Base-by-base conservation (phyloP, 2,888 invertebrate species). In the Melanargia galathea region DNA sequence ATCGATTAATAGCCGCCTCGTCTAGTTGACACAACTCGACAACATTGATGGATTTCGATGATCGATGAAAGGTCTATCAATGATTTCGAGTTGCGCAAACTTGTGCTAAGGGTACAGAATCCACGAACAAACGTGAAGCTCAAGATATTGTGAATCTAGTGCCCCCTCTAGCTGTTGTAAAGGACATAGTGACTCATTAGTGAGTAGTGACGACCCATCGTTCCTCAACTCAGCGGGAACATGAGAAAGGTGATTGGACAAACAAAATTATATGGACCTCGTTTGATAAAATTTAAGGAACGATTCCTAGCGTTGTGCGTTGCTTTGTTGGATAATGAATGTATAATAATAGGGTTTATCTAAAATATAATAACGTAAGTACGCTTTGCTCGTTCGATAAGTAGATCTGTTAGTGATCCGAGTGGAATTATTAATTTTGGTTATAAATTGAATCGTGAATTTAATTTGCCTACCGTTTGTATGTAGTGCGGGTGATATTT, bases 161-260 rank as follows among this genome's bases (percentile, higher is more conserved):
- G 74, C 79, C 77, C 79, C 75, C 72, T 49, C 48, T 77, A 77
- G 75, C 40, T 64, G 52, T 61, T 58, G 30, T 62, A 52, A 57
- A 62, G 22, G 18, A 40, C 45, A 48, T 55, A 54, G 48, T 56
- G 20, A 66, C 75, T 73, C 30, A 30, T 30, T 30, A 30, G 30
- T 30, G 30, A 30, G 8, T 8, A 73, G 70, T 75, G 76, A 45
- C 56, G 61, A 48, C 58, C 56, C 54, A 35, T 82, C 82, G 48
- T 35, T 46, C 58, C 48, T 35, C 80, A 77, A 74, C 60, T 48
- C 67, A 66, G 65, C 70, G 72, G 75, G 77, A 83, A 85, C 89
- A 88, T 90, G 90, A 89, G 87, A 84, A 48, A 83, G 91, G 91
- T 84, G 91, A 90, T 90, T 69, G 78, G 80, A 86, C 78, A 81